A percentile compares a stretch with the other conserved stretches of the same genome.
phyloP scores from a whole-genome alignment of 1,140 invertebrate species.

The Atopsyche davidsoni region DNA sequence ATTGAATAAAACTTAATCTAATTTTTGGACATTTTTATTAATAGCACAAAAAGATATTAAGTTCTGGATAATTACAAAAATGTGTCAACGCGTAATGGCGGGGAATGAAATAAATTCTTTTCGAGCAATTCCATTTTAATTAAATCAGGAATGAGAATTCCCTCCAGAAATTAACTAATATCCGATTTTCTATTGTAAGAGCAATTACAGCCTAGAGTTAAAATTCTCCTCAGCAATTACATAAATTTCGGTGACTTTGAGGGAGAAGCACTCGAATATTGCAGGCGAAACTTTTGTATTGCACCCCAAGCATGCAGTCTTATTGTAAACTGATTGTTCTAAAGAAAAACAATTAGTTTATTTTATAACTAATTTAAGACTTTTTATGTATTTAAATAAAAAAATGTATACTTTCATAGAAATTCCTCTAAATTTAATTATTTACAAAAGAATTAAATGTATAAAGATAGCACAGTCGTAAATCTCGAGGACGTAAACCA shows the following conservation, averaged over 20 bases:
- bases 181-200: slow-evolving; percentile 15
- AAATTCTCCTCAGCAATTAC: slow-evolving; percentile 16
- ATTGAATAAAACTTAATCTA: too few relatives aligned
- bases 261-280: slow-evolving; percentile 5
- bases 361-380: too few relatives aligned
- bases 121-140: slow-evolving; percentile 20
- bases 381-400: too few relatives aligned
- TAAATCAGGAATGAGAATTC: slow-evolving; percentile 19
- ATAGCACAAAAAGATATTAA: neutral
- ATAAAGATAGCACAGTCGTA: too few relatives aligned
- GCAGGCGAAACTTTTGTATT: neutral
- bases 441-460: too few relatives aligned
- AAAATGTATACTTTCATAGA: too few relatives aligned
- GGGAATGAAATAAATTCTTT: slow-evolving; percentile 18
- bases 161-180: slow-evolving; percentile 19
- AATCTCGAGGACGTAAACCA: too few relatives aligned
- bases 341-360: too few relatives aligned
- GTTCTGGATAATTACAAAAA: slow-evolving; percentile 18
- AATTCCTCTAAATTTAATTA: too few relatives aligned
- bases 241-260: slow-evolving; percentile 14
- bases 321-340: slow-evolving; percentile 15
- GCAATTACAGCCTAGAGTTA: slow-evolving; percentile 20
- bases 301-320: neutral
- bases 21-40: neutral
- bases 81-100: slow-evolving; percentile 15